phyloP scores from a whole-genome alignment of 2,888 invertebrate species.

The Lasioglossum oenotherae region DNA sequence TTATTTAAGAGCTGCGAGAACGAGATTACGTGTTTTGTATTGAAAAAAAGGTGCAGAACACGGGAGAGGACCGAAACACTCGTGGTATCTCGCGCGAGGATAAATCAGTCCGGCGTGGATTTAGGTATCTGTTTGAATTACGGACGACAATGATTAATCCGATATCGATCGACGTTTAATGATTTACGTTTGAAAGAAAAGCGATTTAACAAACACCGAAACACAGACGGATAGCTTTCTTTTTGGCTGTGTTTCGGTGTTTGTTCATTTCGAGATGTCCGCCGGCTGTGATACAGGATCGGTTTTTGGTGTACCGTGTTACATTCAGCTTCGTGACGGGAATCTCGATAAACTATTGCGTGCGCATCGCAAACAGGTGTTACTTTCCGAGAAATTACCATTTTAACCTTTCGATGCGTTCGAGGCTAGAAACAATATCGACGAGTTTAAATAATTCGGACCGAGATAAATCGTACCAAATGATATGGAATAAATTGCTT shows the following conservation, averaged over 20 bases:
- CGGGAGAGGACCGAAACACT: slow-evolving; percentile 14
- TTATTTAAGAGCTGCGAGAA: background rate
- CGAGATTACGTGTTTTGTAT: background rate
- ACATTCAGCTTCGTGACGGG: slow-evolving; percentile 8
- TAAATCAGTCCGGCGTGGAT: slow-evolving; percentile 44
- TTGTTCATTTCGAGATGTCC: slow-evolving; percentile 22
- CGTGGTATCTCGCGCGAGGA: slow-evolving; percentile 22
- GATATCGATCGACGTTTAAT: slow-evolving; percentile 41
- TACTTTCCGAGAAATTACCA: background rate
- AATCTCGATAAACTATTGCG: slow-evolving; percentile 20
- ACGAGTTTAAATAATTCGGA: background rate
- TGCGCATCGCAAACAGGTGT: background rate
- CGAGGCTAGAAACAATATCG: background rate
- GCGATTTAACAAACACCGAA: slow-evolving; percentile 33
- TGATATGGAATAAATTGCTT: background rate
- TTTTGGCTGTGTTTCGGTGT: slow-evolving; percentile 4
- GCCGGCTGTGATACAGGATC: background rate
- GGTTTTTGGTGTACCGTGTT: slow-evolving; percentile 12
- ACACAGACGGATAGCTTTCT: background rate
- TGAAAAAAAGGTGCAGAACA: background rate
- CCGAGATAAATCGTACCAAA: background rate
- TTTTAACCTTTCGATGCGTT: background rate
- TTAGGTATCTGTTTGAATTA: slow-evolving; percentile 47
- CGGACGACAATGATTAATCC: slow-evolving; percentile 42
- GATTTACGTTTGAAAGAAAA: slow-evolving; percentile 39